Base-by-base conservation (phyloP, 1,140 invertebrate species). In the Vanessa tameamea region DNA sequence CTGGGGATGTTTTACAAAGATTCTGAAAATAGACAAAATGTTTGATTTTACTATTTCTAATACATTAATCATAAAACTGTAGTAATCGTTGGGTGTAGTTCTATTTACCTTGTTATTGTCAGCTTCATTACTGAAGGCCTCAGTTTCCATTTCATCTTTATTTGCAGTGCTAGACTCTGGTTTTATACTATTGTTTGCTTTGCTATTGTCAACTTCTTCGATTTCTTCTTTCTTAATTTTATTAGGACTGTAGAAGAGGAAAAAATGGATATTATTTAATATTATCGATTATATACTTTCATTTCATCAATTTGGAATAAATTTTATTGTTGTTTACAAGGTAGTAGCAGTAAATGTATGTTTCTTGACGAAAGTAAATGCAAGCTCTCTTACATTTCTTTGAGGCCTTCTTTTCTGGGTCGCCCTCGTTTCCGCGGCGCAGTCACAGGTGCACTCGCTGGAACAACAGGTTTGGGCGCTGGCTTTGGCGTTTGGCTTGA, bases 151-250 rank as follows among this genome's bases (percentile, higher is more conserved):
- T 43, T 69, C 61, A 6, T 63, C 48, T 48, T 75, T 68, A 31
- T 59, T 67, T 26, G 47, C 23, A 16, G 64, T 15, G 43, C 15
- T 63, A 59, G 63, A n/a, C 0, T 71, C 73, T 78, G 51, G 51
- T 23, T 69, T 75, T 65, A 13, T 68, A 12, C 23, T 26, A 14
- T 47, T 69, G 20, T 78, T 63, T 53, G 64, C 47, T 20, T 64
- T 63, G 48, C 26, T 51, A 11, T 63, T 63, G 6, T 55, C 48
- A 31, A 47, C 48, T 14, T 76, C 76, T 59, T 85, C 88, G 31
- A 83, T 75, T 61, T 93, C 90, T 0, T 88, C 87, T 74, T 90
- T 93, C 53, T 76, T 84, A n/a, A 87, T 13, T 81, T 89, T 89
- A 47, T 77, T 67, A 26, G 86, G 85, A 66, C 87, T 89, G 61